A percentile compares a stretch with the other conserved stretches of the same genome.
Conservation (phyloP, 2,797 vertebrate genomes). For the Poecilia wingei region DNA sequence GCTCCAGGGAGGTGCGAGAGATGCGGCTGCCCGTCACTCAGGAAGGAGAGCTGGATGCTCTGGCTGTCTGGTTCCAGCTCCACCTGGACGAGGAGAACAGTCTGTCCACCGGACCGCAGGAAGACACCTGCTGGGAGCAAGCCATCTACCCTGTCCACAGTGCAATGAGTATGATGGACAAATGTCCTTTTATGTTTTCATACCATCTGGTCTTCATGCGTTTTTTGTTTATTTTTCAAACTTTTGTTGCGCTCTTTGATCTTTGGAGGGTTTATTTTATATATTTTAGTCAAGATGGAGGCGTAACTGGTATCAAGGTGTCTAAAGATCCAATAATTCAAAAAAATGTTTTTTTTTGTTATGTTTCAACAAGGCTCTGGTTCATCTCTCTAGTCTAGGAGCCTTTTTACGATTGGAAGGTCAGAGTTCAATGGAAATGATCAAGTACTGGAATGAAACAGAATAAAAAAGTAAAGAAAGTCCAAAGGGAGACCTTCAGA, state of each 20-base stretch:
- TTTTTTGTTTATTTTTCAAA: not conserved
- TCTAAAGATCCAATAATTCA: not conserved
- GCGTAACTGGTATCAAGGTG: not conserved
- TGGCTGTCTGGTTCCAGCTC: constrained; percentile 96
- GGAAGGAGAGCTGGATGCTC: constrained; percentile 87
- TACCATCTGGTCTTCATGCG: not conserved
- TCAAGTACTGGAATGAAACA: not conserved
- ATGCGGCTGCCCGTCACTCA: constrained; percentile 80
- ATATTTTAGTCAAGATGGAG: not conserved
- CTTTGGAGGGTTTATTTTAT: not conserved
- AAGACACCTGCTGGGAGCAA: constrained; percentile 98
- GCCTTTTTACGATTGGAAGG: not conserved
- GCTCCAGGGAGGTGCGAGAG: constrained; percentile 79
- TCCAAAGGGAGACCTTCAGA: not conserved
- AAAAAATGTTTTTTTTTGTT: not conserved
- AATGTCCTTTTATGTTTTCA: not conserved
- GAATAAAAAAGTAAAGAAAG: not conserved
- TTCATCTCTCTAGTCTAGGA: not conserved
- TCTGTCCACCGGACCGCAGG: constrained; percentile 91
- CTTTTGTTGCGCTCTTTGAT: not conserved
- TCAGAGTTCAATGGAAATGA: not conserved
- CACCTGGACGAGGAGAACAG: constrained; percentile 91
- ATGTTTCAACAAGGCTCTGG: not conserved
- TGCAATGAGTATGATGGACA: constrained; percentile 75
- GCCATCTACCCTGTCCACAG: constrained; percentile 92